Conservation (phyloP, 1,140 invertebrate genomes). For the Trichoplusia ni region DNA sequence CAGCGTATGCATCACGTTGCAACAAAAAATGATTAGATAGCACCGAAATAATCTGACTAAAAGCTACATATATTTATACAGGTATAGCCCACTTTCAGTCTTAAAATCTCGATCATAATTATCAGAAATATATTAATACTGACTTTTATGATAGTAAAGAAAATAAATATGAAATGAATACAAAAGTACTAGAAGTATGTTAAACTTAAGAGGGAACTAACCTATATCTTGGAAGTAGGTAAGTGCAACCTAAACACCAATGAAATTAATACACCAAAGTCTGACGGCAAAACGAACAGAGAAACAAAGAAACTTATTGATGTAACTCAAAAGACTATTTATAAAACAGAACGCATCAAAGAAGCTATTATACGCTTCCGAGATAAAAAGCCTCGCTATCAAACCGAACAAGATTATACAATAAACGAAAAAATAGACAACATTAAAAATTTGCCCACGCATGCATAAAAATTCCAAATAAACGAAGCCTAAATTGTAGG, state of each 20-base stretch:
- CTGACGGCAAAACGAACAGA: conserved; percentile 5
- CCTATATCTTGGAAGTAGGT: neutral
- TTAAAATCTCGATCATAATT: neutral
- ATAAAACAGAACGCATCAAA: conserved; percentile 24
- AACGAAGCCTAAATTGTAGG: neutral
- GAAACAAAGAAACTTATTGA: conserved; percentile 26
- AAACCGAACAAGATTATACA: conserved; percentile 4
- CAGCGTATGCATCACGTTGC: conserved; percentile 50
- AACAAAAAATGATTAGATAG: conserved; percentile 60
- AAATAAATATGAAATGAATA: neutral
- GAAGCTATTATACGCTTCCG: conserved; percentile 3
- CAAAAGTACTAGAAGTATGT: neutral
- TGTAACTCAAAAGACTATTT: conserved; percentile 10
- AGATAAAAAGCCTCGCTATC: conserved; percentile 17
- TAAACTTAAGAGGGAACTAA: neutral
- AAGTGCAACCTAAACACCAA: neutral
- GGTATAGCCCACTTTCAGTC: neutral
- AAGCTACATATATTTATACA: conserved; percentile 12
- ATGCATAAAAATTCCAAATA: neutral
- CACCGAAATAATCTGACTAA: too few species aligned
- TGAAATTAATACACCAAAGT: neutral
- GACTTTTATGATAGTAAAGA: too few species aligned
- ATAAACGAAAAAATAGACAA: conserved; percentile 11
- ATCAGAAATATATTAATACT: neutral
- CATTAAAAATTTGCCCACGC: neutral